These are phyloP conservation scores for Coelopa pilipes DNA, from an alignment of 2,888 invertebrate genomes.

Conservation along the genomic window DNA sequence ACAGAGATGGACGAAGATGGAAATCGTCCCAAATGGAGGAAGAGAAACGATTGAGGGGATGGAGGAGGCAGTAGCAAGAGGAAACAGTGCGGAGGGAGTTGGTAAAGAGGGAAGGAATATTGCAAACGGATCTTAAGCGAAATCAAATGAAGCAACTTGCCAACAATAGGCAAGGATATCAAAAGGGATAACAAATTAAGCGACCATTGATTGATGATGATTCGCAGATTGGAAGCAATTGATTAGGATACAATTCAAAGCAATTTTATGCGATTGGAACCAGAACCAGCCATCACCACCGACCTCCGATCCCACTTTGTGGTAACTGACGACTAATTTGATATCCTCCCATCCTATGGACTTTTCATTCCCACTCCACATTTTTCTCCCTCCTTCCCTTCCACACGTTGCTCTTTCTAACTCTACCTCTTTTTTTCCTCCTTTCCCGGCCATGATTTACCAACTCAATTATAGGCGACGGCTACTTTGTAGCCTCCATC, in stretches of 20 bases:
- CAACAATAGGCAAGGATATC: conserved; percentile 22
- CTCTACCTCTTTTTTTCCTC: conserved; percentile 35
- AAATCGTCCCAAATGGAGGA: neutral
- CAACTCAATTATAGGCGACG: neutral
- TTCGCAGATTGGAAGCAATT: neutral
- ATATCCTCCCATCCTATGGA: too few relatives aligned
- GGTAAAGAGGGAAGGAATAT: neutral
- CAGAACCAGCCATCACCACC: too few relatives aligned
- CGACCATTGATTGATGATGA: conserved; percentile 14
- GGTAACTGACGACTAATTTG: too few relatives aligned
- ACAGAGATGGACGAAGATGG: neutral
- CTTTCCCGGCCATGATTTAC: conserved; percentile 39
- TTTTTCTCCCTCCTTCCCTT: too few relatives aligned
- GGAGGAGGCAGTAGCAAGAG: too few relatives aligned
- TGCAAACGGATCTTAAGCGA: neutral
- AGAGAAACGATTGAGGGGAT: neutral
- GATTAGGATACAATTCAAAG: neutral
- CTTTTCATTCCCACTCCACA: too few relatives aligned
- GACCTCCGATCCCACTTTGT: too few relatives aligned
- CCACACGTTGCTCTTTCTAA: too few relatives aligned
- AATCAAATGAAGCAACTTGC: neutral
- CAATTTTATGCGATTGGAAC: neutral
- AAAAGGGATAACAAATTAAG: conserved; percentile 39
- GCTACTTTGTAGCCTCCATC: neutral
- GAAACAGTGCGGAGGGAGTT: too few relatives aligned